phyloP scores from a whole-genome alignment of 2,113 vertebrate species.

The Ammodramus savannarum region DNA sequence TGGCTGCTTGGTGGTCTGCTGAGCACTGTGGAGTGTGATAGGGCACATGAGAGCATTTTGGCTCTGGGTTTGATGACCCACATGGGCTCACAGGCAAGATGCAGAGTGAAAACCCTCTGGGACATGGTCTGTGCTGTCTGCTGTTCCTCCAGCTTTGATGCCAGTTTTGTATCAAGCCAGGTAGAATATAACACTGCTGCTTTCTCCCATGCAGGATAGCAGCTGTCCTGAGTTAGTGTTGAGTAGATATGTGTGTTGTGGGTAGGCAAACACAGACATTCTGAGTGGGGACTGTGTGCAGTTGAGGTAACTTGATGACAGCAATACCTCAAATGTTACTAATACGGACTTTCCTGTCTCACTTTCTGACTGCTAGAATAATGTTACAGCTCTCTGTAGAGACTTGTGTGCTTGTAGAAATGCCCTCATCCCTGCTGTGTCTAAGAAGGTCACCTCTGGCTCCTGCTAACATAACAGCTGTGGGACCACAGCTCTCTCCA shows the following conservation, averaged over 20 bases:
- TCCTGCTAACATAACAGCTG: neutral
- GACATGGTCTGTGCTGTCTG: neutral
- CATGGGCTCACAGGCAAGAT: neutral
- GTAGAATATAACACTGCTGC: neutral
- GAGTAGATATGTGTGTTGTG: rapidly evolving
- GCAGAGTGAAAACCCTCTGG: neutral
- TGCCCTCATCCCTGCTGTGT: neutral
- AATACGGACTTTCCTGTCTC: neutral
- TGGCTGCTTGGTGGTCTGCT: neutral
- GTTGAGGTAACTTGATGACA: neutral
- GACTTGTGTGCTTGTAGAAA: neutral
- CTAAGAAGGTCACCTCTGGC: neutral
- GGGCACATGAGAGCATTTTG: rapidly evolving
- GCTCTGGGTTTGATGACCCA: neutral
- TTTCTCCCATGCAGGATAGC: neutral
- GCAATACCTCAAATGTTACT: neutral
- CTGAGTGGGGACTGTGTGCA: rapidly evolving
- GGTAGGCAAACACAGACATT: neutral
- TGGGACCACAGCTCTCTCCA: neutral
- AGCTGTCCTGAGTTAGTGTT: neutral
- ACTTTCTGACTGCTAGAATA: neutral
- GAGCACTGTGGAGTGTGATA: neutral
- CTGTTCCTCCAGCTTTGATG: neutral
- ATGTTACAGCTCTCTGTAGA: neutral
- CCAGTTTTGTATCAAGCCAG: neutral